These are phyloP conservation scores for Oxycera nigricornis DNA, from an alignment of 2,888 invertebrate species.

Conservation along the genomic window DNA sequence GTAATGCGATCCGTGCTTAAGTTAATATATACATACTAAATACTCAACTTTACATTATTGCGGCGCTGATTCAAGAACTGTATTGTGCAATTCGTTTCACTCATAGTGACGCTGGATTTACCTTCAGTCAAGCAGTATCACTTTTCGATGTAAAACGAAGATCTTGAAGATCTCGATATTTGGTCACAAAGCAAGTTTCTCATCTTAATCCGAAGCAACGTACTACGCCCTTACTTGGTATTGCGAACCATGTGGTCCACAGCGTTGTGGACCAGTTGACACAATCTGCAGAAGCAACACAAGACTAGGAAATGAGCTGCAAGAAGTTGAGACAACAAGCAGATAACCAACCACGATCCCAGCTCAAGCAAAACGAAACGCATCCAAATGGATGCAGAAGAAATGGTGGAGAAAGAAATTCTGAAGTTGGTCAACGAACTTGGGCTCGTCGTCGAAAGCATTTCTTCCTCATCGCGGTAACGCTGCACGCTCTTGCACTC, in stretches of 20 bases:
- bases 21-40: no score
- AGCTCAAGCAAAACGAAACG: neutral
- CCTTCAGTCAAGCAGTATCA: no score
- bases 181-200: neutral
- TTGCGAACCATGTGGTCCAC: neutral
- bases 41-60: no score
- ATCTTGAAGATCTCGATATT: neutral
- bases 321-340: neutral
- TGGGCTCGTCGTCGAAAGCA: constrained; percentile 32
- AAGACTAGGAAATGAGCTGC: constrained; percentile 21
- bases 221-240: neutral
- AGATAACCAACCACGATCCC: neutral
- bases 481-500: neutral
- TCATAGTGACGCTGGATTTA: no score
- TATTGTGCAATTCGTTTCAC: no score
- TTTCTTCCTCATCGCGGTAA: constrained; percentile 43
- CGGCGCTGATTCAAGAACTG: no score
- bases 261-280: constrained; percentile 1
- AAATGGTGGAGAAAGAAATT: constrained; percentile 33
- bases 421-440: constrained; percentile 44
- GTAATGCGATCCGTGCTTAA: no score
- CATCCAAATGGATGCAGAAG: neutral
- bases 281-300: constrained; percentile 17
- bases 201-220: neutral
- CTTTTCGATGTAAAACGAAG: no score